phyloP scores from a whole-genome alignment of 2,888 invertebrate genomes.

The Deilephila porcellus region DNA sequence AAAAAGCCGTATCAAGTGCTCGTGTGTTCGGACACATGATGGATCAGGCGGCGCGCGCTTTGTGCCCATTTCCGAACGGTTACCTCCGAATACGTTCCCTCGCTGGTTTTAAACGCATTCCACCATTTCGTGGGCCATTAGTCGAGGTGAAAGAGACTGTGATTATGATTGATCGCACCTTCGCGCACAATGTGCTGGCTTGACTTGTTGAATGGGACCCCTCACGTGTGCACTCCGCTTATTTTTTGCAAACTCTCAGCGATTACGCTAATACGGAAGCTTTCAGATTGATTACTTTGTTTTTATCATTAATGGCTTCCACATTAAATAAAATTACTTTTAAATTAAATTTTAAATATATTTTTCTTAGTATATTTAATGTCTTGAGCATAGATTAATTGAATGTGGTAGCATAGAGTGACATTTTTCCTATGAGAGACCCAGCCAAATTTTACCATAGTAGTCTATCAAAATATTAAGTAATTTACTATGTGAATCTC shows the following conservation, averaged over 20 bases:
- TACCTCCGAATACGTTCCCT: conserved; percentile 75
- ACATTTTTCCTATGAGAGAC: no score
- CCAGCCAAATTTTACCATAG: no score
- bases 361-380: no score
- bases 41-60: conserved; percentile 72
- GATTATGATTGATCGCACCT: conserved; percentile 82
- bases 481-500: no score
- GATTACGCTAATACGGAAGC: conserved; percentile 42
- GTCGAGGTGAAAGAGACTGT: conserved; percentile 81
- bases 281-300: conserved; percentile 37
- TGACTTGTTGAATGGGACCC: conserved; percentile 79
- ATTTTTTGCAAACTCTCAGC: conserved; percentile 66
- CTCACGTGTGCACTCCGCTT: conserved; percentile 71
- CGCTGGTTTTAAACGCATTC: conserved; percentile 82
- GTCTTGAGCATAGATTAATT: no score
- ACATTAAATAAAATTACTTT: background rate
- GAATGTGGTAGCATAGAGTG: no score
- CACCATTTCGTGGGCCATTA: conserved; percentile 82
- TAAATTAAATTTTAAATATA: no score
- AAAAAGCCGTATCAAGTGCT: conserved; percentile 45
- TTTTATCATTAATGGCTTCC: background rate
- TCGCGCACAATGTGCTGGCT: conserved; percentile 68
- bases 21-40: conserved; percentile 68
- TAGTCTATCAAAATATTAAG: no score
- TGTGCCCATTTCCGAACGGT: conserved; percentile 80